Conservation (phyloP, 2,888 invertebrate genomes). For the Callinectes sapidus region DNA sequence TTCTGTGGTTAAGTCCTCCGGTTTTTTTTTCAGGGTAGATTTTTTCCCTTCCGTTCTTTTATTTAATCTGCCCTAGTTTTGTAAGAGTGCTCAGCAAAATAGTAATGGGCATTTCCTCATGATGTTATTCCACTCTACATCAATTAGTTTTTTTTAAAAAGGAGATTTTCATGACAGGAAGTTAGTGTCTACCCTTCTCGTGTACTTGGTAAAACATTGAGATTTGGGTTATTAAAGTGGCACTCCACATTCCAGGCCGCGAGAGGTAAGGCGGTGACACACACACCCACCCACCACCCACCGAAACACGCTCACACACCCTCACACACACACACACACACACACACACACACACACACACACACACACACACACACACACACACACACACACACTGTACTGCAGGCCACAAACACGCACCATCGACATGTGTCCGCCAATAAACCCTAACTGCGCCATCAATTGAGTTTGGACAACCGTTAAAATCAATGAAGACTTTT, state of each 20-base stretch:
- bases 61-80: background rate
- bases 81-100: background rate
- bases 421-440: background rate
- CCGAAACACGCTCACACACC: background rate
- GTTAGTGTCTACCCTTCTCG: background rate
- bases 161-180: background rate
- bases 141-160: background rate
- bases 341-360: constrained; percentile 25
- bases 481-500: background rate
- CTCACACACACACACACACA: constrained; percentile 16
- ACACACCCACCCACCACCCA: constrained; percentile 13
- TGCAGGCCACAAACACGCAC: background rate
- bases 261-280: background rate
- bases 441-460: background rate
- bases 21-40: background rate
- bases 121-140: background rate
- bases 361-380: constrained; percentile 25
- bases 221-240: background rate
- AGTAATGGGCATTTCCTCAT: background rate
- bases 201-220: background rate
- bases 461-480: background rate
- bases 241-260: background rate
- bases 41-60: background rate
- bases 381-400: background rate
- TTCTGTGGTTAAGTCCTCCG: background rate